These are phyloP conservation scores for Aurelia coerulea DNA, from an alignment of 30 jellyfish, hydroid and myxozoan species.

Conservation along the genomic window DNA sequence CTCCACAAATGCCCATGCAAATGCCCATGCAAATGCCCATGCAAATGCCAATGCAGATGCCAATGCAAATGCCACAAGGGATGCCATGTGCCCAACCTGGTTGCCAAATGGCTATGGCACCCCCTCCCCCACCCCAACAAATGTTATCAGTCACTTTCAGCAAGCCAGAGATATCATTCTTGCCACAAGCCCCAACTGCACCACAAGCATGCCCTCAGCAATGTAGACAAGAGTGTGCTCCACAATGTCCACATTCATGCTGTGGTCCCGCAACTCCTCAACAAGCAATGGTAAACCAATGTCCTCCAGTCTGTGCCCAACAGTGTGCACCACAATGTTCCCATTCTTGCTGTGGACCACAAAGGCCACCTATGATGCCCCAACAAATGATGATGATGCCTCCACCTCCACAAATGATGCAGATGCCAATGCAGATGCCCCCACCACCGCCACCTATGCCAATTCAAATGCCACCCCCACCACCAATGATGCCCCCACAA, in stretches of 20 bases:
- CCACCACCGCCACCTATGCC: slow-evolving; percentile 68
- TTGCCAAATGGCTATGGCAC: slow-evolving; percentile 59
- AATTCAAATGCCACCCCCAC: slow-evolving; percentile 2
- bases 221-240: slow-evolving; percentile 71
- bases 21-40: slow-evolving; percentile 59
- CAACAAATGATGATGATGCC: slow-evolving; percentile 61
- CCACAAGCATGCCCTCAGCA: slow-evolving; percentile 67
- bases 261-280: slow-evolving; percentile 79
- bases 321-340: slow-evolving; percentile 83
- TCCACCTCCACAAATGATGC: slow-evolving; percentile 58
- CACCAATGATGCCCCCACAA: slow-evolving; percentile 3
- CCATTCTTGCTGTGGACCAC: slow-evolving; percentile 80
- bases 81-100: background rate
- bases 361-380: slow-evolving; percentile 54
- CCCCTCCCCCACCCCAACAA: slow-evolving; percentile 72
- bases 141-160: slow-evolving; percentile 59
- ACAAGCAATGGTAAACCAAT: slow-evolving; percentile 64
- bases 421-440: slow-evolving; percentile 53
- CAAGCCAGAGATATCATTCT: slow-evolving; percentile 43
- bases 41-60: slow-evolving; percentile 65
- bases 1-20: slow-evolving; percentile 44
- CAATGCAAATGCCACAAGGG: slow-evolving; percentile 39
- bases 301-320: slow-evolving; percentile 77
- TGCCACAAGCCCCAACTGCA: slow-evolving; percentile 67
- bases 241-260: slow-evolving; percentile 70